phyloP scores from a whole-genome alignment of 1,140 invertebrate genomes.

The Drosophila watanabei region DNA sequence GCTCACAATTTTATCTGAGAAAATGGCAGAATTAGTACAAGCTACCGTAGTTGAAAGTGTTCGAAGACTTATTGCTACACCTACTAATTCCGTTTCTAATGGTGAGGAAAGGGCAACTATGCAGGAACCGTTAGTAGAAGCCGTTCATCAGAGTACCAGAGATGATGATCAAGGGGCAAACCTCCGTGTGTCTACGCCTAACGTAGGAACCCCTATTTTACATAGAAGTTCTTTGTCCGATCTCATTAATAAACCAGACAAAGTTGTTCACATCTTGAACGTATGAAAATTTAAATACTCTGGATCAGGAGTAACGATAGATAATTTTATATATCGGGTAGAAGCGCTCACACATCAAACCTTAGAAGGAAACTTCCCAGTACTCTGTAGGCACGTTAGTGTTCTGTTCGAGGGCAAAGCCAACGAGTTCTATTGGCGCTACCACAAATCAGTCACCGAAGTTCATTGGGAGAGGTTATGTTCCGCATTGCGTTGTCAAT shows the following conservation, averaged over 20 bases:
- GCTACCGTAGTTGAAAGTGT: background rate
- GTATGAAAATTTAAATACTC: conserved; percentile 13
- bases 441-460: background rate
- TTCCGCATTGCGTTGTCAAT: background rate
- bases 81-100: background rate
- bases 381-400: background rate
- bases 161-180: background rate
- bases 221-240: too few species aligned
- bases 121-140: background rate
- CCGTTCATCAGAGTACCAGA: background rate
- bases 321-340: background rate
- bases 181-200: too few species aligned
- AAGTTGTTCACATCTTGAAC: background rate
- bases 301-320: background rate
- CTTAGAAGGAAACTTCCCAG: background rate
- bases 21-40: conserved; percentile 1
- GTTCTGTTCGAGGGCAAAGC: background rate
- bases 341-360: background rate
- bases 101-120: background rate
- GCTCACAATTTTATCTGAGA: background rate
- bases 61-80: background rate
- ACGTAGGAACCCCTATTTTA: too few species aligned
- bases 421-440: background rate
- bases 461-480: background rate
- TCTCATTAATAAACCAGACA: background rate